phyloP scores from a whole-genome alignment of 2,888 invertebrate genomes.

The Dryococelus australis region DNA sequence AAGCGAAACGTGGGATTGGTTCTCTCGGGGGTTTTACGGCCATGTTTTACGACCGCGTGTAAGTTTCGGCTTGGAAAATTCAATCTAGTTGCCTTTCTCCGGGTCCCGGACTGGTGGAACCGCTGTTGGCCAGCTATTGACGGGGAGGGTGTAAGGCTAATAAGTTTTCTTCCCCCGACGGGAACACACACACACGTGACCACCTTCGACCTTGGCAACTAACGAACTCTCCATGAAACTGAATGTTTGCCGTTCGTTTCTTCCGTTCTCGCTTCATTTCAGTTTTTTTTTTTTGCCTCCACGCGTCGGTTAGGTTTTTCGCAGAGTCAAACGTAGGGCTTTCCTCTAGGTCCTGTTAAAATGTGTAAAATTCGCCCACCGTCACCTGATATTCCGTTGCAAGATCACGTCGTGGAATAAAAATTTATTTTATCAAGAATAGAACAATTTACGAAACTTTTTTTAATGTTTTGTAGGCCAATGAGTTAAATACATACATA shows the following conservation, averaged over 20 bases:
- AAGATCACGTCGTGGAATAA: too few species aligned
- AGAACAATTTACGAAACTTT: too few species aligned
- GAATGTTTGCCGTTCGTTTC: background rate
- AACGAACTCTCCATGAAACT: background rate
- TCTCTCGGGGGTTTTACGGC: conserved; percentile 34
- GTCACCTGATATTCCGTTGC: too few species aligned
- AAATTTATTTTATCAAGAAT: too few species aligned
- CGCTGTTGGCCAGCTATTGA: background rate
- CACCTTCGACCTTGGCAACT: background rate
- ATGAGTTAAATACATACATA: too few species aligned
- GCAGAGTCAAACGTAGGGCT: too few species aligned
- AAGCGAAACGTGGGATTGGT: conserved; percentile 35
- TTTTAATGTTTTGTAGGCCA: too few species aligned
- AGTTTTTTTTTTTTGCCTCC: too few species aligned
- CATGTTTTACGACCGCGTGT: conserved; percentile 37
- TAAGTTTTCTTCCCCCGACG: background rate
- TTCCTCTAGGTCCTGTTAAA: too few species aligned
- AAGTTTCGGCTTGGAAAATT: conserved; percentile 38
- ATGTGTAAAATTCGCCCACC: too few species aligned
- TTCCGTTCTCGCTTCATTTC: background rate
- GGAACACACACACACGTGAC: background rate
- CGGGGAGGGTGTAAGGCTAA: background rate
- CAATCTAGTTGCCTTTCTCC: conserved; percentile 36
- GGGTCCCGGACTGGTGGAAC: background rate
- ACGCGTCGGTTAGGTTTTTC: too few species aligned